Percentiles rank a stretch among this genome's conserved stretches.
Conservation (phyloP, 1,140 invertebrate genomes). For the Hyphantria cunea region DNA sequence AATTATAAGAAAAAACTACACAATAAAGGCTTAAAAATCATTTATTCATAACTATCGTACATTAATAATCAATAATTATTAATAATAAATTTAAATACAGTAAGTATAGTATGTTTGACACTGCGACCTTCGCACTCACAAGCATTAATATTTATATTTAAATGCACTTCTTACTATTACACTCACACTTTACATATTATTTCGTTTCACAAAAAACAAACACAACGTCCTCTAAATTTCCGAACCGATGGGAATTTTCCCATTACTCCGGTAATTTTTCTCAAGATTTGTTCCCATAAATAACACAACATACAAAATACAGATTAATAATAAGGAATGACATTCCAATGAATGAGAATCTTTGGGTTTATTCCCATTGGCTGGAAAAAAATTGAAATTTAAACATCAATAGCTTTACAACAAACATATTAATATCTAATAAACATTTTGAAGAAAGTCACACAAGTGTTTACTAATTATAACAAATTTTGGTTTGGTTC, state of each 20-base stretch:
- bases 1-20: conserved; percentile 3
- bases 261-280: background rate
- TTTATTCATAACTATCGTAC: conserved; percentile 78
- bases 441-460: background rate
- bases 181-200: background rate
- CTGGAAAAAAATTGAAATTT: no score
- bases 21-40: conserved; percentile 64
- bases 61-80: conserved; percentile 70
- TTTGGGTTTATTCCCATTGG: no score
- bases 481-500: background rate
- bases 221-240: no score
- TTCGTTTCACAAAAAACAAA: background rate
- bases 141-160: conserved; percentile 49
- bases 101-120: conserved; percentile 49
- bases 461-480: background rate
- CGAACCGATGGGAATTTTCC: conserved; percentile 1
- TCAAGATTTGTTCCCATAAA: background rate
- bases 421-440: background rate
- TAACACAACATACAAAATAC: background rate
- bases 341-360: background rate
- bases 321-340: background rate
- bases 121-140: conserved; percentile 54
- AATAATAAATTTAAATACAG: conserved; percentile 68
- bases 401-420: no score
- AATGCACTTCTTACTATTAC: conserved; percentile 45